Conservation (phyloP, 2,797 vertebrate genomes). For the Microchirus variegatus region DNA sequence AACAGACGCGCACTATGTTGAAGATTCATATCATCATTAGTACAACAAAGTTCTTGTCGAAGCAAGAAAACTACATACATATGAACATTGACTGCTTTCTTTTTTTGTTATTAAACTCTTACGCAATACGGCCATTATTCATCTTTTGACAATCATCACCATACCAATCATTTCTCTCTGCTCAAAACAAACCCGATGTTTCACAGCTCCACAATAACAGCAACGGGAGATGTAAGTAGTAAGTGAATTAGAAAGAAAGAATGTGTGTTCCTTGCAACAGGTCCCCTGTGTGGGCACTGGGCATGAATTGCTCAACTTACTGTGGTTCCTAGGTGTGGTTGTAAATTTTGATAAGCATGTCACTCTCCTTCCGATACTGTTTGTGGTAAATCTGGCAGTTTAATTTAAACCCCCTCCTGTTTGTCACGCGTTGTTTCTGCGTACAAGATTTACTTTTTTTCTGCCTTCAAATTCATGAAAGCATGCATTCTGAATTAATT, state of each 20-base stretch:
- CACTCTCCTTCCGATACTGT: conserved; percentile 64
- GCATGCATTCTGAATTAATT: no score
- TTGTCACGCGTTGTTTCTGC: background rate
- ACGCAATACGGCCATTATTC: background rate
- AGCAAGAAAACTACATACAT: background rate
- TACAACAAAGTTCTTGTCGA: conserved; percentile 6
- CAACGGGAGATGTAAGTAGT: background rate
- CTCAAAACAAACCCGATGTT: background rate
- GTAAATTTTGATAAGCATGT: conserved; percentile 74
- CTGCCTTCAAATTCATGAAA: no score
- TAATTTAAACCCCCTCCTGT: conserved; percentile 52
- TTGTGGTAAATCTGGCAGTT: conserved; percentile 79
- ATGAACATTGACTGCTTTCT: background rate
- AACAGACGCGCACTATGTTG: background rate
- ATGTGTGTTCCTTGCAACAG: conserved; percentile 23
- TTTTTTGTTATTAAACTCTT: background rate
- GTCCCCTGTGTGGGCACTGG: conserved; percentile 3
- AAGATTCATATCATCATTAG: background rate
- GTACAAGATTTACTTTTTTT: no score
- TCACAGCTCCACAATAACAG: conserved; percentile 1
- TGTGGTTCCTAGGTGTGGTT: conserved; percentile 50
- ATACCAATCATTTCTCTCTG: background rate
- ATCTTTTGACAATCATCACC: background rate
- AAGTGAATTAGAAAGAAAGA: background rate
- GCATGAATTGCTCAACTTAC: conserved; percentile 56